Evolutionary conservation across 1,140 invertebrate genomes (phyloP).

Genomic region (Megathymus violae): DNA sequence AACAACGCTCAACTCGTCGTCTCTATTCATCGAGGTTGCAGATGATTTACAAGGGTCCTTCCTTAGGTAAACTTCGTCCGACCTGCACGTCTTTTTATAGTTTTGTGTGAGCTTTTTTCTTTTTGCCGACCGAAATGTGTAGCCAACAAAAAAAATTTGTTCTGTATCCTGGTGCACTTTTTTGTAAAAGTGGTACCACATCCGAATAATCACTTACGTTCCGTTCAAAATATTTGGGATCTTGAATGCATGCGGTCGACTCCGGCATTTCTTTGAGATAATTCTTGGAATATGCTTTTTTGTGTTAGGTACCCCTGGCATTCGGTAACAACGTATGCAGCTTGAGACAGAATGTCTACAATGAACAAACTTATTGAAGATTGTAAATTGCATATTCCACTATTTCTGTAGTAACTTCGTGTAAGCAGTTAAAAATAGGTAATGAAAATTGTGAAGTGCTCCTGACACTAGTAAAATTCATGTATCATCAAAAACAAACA

Average conservation of each 20-base stretch:
- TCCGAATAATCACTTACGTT: slow-evolving; percentile 81
- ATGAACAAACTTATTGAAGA: slow-evolving; percentile 14
- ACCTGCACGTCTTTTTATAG: slow-evolving; percentile 80
- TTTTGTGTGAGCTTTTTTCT: slow-evolving; percentile 73
- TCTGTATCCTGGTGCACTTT: slow-evolving; percentile 79
- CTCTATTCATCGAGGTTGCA: slow-evolving; percentile 72
- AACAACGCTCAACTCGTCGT: slow-evolving; percentile 71
- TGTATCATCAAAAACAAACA: too few relatives aligned
- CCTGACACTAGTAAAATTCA: background rate
- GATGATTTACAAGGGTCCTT: slow-evolving; percentile 83
- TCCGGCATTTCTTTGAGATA: slow-evolving; percentile 63
- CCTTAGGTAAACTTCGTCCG: slow-evolving; percentile 79
- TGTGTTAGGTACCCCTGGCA: slow-evolving; percentile 19
- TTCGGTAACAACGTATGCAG: slow-evolving; percentile 32
- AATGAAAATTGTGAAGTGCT: background rate
- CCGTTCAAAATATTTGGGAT: slow-evolving; percentile 81
- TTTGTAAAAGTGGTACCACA: slow-evolving; percentile 79
- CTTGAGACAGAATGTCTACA: slow-evolving; percentile 34
- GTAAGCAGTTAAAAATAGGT: background rate
- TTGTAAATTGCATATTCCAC: background rate
- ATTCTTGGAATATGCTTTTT: slow-evolving; percentile 65
- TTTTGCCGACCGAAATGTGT: slow-evolving; percentile 74
- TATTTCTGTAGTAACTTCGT: background rate
- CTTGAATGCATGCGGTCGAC: slow-evolving; percentile 63
- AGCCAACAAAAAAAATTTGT: slow-evolving; percentile 75